Evolutionary conservation across 2,888 invertebrate genomes (phyloP), one percentile per base, ranked within the genome.

Genomic region (Panorpa germanica): DNA sequence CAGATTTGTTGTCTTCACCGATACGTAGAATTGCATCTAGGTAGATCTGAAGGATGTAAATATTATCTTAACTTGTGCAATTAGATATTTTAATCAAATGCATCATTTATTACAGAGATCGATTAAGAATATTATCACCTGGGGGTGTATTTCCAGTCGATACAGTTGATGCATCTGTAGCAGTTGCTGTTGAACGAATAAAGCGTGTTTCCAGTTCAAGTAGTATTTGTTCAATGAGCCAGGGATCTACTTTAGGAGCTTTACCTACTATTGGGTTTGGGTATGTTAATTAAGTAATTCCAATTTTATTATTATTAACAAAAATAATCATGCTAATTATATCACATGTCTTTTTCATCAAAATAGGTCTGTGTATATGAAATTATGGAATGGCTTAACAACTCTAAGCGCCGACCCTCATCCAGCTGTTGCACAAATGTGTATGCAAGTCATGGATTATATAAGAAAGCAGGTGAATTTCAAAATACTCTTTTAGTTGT

Each of bases 341-440:
- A 30, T 29, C 15, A 29, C 28, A 5, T 31, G 7, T 5, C 5
- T 6, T 31, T 12, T 24, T 34, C 5, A 43, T 55, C 59, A 59
- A 3, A 73, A 71, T 47, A 69, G 74, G 13, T 80, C 82, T 9
- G 75, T 91, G 32, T 90, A 90, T 55, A 73, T 75, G 55, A 82
- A 82, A 54, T 64, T 95, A 33, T 96, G 93, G 93, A 64, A 69
- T 40, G 73, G 78, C 12, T 60, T 96, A 39, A 60, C 70, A 36
- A 60, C 67, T 34, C 65, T 93, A 44, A 70, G 82, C 34, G 63
- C 66, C 35, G 96, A 98, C 63, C 93, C 96, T 2, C 74, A 78
- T 52, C 83, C 83, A 3, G 70, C 72, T 31, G 83, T 95, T 4
- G 65, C 80, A 2, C 54, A 63, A 33, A 71, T 86, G 63, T 81